A percentile compares a stretch with the other conserved stretches of the same genome.
Evolutionary conservation across 2,797 vertebrate species (phyloP).

Genomic region (Vireo griseus): DNA sequence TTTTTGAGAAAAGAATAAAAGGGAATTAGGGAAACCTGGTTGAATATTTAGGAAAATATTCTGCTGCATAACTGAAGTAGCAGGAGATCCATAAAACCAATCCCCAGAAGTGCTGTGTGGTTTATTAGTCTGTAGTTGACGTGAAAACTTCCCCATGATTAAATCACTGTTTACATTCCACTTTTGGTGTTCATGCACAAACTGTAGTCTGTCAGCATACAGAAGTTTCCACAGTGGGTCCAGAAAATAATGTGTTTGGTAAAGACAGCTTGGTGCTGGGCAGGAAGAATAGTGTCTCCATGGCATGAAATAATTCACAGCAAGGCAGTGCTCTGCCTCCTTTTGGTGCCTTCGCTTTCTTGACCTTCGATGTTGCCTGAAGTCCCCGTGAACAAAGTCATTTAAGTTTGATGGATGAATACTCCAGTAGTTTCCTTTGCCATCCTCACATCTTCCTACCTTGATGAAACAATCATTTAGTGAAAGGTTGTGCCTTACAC

Average conservation of each 20-base stretch:
- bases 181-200: conserved; percentile 11
- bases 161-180: conserved; percentile 13
- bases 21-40: not conserved
- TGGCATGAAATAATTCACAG: not conserved
- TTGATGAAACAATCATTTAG: conserved; percentile 77
- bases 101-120: not conserved
- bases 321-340: not conserved
- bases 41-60: conserved; percentile 45
- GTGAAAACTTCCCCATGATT: not conserved
- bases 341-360: conserved; percentile 26
- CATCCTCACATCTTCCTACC: conserved; percentile 70
- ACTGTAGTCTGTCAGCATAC: not conserved
- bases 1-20: not conserved
- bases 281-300: not conserved
- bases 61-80: conserved; percentile 14
- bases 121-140: not conserved
- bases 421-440: conserved; percentile 74
- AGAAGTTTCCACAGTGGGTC: conserved; percentile 18
- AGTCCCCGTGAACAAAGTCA: conserved; percentile 70
- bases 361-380: conserved; percentile 61
- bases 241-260: not conserved
- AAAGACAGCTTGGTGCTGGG: not conserved
- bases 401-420: conserved; percentile 64
- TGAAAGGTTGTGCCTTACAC: conserved; percentile 70
- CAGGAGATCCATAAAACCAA: conserved; percentile 10